A percentile compares a stretch with the other conserved stretches of the same genome.
phyloP scores from a whole-genome alignment of 1,140 invertebrate genomes.

The Pinna nobilis region DNA sequence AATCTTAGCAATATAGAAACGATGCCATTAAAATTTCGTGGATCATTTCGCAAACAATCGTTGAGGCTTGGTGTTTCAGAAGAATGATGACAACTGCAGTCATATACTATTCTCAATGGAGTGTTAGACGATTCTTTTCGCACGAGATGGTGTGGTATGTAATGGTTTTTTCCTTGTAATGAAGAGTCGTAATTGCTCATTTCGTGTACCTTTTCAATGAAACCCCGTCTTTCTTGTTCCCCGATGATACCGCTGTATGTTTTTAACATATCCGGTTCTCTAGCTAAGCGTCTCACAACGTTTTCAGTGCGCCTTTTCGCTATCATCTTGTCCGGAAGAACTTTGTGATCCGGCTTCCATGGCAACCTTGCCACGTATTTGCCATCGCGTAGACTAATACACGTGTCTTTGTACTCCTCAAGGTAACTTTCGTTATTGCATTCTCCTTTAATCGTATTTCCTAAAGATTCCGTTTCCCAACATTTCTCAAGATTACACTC shows the following conservation, averaged over 20 bases:
- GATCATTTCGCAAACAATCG: no score
- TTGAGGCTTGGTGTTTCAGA: slow-evolving; percentile 5
- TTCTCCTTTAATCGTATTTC: neutral
- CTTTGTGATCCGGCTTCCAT: slow-evolving; percentile 35
- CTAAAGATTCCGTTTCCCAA: slow-evolving; percentile 34
- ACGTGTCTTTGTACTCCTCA: slow-evolving; percentile 13
- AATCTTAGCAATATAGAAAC: slow-evolving; percentile 20
- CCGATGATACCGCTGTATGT: slow-evolving; percentile 23
- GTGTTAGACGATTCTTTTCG: slow-evolving; percentile 17
- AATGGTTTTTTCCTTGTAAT: no score
- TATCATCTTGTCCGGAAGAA: slow-evolving; percentile 6
- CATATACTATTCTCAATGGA: slow-evolving; percentile 14
- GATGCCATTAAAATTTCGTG: no score
- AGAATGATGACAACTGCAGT: slow-evolving; percentile 20
- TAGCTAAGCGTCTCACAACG: slow-evolving; percentile 9
- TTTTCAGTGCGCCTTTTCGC: slow-evolving; percentile 18
- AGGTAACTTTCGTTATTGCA: neutral
- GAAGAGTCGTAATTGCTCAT: no score
- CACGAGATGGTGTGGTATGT: slow-evolving; percentile 19
- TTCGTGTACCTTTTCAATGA: slow-evolving; percentile 25
- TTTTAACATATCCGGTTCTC: slow-evolving; percentile 21
- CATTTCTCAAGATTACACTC: slow-evolving; percentile 20
- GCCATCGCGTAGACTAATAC: slow-evolving; percentile 17
- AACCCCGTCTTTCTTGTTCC: slow-evolving; percentile 27
- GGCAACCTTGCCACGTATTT: slow-evolving; percentile 34